Evolutionary conservation across 1,140 invertebrate species (phyloP).

Genomic region (Achroia grisella): DNA sequence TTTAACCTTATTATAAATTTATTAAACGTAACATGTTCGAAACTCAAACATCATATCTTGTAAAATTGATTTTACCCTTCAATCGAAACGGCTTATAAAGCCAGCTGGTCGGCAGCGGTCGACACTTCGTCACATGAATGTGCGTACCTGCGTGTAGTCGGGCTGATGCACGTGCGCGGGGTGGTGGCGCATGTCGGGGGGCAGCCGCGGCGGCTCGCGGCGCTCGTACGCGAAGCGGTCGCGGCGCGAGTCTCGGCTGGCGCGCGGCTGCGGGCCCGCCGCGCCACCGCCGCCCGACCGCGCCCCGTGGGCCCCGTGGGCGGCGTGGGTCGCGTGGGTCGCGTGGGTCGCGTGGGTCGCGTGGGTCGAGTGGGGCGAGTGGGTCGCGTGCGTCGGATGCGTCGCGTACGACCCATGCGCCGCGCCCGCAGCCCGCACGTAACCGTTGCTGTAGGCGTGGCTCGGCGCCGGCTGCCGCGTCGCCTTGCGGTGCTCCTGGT

Average conservation of each 20-base stretch:
- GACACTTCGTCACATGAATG: too few species aligned
- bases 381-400: conserved; percentile 13
- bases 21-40: too few species aligned
- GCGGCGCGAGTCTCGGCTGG: conserved; percentile 29
- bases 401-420: conserved; percentile 16
- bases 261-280: conserved; percentile 14
- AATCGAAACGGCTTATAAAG: too few species aligned
- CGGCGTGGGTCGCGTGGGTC: conserved; percentile 16
- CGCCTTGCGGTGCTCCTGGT: conserved; percentile 73
- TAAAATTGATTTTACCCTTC: too few species aligned
- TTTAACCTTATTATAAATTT: too few species aligned
- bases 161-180: conserved; percentile 60
- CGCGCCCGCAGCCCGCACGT: conserved; percentile 32
- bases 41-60: too few species aligned
- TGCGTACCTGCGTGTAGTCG: conserved; percentile 75
- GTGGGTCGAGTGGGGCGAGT: conserved; percentile 17
- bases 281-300: conserved; percentile 31
- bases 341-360: conserved; percentile 14
- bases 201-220: conserved; percentile 18
- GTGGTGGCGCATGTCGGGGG: conserved; percentile 24
- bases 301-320: background rate
- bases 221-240: conserved; percentile 33
- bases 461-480: conserved; percentile 38
- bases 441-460: conserved; percentile 48
- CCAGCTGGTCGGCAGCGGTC: too few species aligned